These are phyloP conservation scores for Cheilosia impressa DNA, from an alignment of 2,888 invertebrate species.

Conservation along the genomic window DNA sequence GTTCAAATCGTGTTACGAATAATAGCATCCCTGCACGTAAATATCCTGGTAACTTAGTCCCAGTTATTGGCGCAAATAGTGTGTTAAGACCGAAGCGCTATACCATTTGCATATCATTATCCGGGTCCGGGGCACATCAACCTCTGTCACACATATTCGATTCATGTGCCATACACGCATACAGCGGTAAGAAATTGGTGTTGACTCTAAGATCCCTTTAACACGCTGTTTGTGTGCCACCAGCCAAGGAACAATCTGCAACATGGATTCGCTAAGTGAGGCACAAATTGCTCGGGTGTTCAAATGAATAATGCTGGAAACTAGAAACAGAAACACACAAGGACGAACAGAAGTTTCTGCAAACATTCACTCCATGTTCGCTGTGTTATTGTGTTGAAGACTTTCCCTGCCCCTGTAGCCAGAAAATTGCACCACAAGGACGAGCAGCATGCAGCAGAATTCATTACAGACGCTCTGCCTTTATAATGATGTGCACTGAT, in stretches of 20 bases:
- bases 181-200: conserved; percentile 10
- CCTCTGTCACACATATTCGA: conserved; percentile 30
- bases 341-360: not conserved
- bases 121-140: not conserved
- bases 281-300: conserved; percentile 33
- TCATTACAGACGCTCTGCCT: not conserved
- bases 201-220: not conserved
- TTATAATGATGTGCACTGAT: conserved; percentile 25
- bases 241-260: conserved; percentile 23
- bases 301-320: conserved; percentile 26
- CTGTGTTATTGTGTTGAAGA: not conserved
- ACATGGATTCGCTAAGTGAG: conserved; percentile 33
- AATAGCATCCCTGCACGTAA: conserved; percentile 48
- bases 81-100: conserved; percentile 39
- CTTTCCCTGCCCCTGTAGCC: not conserved
- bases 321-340: not conserved
- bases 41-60: conserved; percentile 39
- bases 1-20: conserved; percentile 55
- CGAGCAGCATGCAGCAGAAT: not conserved
- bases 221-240: not conserved
- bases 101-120: conserved; percentile 46
- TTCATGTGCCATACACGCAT: conserved; percentile 6
- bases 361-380: not conserved
- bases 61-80: conserved; percentile 17
- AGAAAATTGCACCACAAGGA: not conserved